Conservation (phyloP, 2,797 vertebrate species). For the Dicrostonyx torquatus region DNA sequence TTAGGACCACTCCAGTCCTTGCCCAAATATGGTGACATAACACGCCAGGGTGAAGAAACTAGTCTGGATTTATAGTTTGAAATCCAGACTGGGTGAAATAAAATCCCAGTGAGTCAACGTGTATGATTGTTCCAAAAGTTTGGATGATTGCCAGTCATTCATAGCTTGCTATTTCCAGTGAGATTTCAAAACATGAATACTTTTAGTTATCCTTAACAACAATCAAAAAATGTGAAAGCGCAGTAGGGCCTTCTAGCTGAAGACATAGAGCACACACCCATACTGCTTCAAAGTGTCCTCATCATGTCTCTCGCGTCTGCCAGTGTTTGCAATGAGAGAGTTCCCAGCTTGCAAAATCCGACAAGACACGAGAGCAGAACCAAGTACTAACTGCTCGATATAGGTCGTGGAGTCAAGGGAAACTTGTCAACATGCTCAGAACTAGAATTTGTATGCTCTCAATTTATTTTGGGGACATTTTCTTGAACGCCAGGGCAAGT, state of each 20-base stretch:
- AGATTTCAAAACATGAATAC: conserved; percentile 15
- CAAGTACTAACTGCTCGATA: conserved; percentile 50
- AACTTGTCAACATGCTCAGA: conserved; percentile 54
- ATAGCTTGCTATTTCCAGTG: conserved; percentile 65
- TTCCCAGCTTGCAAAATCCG: conserved; percentile 45
- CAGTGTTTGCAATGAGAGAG: neutral
- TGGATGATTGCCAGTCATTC: conserved; percentile 64
- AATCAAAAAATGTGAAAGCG: conserved; percentile 54
- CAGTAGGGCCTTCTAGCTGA: conserved; percentile 52
- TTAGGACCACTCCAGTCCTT: conserved; percentile 42
- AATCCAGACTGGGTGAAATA: conserved; percentile 68
- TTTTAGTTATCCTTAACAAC: conserved; percentile 57
- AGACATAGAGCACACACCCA: conserved; percentile 33
- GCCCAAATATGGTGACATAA: neutral
- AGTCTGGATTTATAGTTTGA: conserved; percentile 68
- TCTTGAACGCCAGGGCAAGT: conserved; percentile 50
- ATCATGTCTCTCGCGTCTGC: neutral
- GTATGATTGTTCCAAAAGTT: neutral
- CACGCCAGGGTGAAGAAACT: conserved; percentile 43
- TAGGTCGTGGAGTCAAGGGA: conserved; percentile 50
- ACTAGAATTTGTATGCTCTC: conserved; percentile 65
- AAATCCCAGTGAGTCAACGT: conserved; percentile 66
- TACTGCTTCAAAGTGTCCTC: conserved; percentile 7
- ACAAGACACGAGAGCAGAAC: conserved; percentile 44
- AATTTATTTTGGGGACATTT: conserved; percentile 70